phyloP scores from a whole-genome alignment of 2,113 vertebrate species.

The Nycticebus coucang region DNA sequence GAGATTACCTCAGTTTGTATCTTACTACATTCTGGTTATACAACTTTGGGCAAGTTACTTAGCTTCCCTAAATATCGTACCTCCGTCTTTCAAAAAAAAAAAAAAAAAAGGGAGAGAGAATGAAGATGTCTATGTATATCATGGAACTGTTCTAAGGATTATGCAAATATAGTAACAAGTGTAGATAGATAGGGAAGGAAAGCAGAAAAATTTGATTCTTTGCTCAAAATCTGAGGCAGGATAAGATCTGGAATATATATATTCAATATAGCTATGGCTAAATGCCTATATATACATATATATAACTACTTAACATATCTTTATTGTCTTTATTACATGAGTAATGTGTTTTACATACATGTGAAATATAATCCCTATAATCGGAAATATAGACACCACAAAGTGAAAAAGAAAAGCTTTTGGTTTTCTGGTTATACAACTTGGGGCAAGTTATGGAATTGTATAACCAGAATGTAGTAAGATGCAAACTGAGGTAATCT shows the following conservation, averaged over 20 bases:
- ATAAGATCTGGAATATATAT: background rate
- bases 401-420: background rate
- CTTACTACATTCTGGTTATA: background rate
- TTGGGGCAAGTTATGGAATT: too few species aligned
- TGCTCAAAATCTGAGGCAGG: background rate
- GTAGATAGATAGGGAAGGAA: background rate
- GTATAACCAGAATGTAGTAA: background rate
- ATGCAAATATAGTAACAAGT: background rate
- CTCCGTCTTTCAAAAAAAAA: background rate
- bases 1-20: background rate
- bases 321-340: background rate
- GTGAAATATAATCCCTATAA: background rate
- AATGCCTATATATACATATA: background rate
- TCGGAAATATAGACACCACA: background rate
- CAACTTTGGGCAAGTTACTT: background rate
- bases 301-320: background rate
- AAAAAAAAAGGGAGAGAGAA: background rate
- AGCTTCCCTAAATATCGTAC: background rate
- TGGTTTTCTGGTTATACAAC: too few species aligned
- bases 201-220: background rate
- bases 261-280: background rate
- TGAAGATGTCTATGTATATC: background rate
- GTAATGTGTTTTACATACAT: background rate
- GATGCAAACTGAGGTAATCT: background rate
- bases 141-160: background rate